Evolutionary conservation across 35 echinoderm and acorn worm genomes (phyloP), one percentile per base, ranked within the genome.

Genomic region (Ophiothrix spiculata): DNA sequence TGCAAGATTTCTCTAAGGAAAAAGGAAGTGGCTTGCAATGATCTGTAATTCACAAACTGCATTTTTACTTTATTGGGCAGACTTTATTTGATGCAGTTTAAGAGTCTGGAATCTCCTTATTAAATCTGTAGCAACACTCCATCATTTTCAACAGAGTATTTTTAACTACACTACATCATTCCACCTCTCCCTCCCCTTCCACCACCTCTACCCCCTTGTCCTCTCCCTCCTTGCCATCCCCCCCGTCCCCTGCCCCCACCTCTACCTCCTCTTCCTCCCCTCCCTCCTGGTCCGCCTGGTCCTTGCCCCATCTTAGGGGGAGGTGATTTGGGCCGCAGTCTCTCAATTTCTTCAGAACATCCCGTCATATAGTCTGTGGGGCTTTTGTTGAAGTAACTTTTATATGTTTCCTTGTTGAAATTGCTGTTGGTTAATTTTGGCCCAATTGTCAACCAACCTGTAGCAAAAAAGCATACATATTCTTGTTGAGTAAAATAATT

Each of bases 351-450:
- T 23, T 98, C 92, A 14, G 91, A 39, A 91, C 95, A 98, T 2
- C 95, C 95, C 17, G 95, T 91, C 11, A 98, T 76, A 45, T 77
- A 92, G 80, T 89, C 94, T 46, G 64, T 87, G 0, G 83, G 75
- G 11, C 74, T 87, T 64, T 98, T 94, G 80, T 81, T 93, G 85
- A 98, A 98, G 82, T 90, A 93, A 33, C 81, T 38, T 41, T 87
- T 85, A 74, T 91, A 93, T 21, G 95, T 91, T 40, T 94, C 95
- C 23, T 84, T 91, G 81, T 87, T 91, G 69, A 91, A 94, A 60
- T 98, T 98, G 78, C 91, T 98, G 82, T 98, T 98, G 36, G 95
- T 91, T 33, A 98, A 56, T 35, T 98, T 87, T 64, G 95, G 95
- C 28, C 95, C 95, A 69, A 93, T 86, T 0, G 88, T 93, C 56